Percentiles rank a stretch among this genome's conserved stretches.
These are phyloP conservation scores for Xerus inauris DNA, from an alignment of 2,113 vertebrate genomes.

Conservation along the genomic window DNA sequence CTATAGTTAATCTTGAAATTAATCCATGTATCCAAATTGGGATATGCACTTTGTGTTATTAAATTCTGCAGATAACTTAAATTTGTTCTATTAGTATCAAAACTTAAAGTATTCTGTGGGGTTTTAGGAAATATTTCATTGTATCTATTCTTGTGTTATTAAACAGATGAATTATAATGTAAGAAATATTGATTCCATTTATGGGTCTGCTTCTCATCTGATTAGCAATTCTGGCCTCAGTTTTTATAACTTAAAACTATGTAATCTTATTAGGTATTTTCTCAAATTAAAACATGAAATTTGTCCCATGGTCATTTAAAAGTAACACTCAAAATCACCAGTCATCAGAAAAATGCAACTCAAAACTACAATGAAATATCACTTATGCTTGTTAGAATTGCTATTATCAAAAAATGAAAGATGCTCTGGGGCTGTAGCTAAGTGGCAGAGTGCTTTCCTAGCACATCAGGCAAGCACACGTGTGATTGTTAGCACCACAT, in stretches of 20 bases:
- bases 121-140: not conserved
- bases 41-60: not conserved
- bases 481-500: too few species aligned
- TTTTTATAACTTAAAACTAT: not conserved
- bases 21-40: not conserved
- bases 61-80: not conserved
- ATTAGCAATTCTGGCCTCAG: not conserved
- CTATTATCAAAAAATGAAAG: not conserved
- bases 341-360: not conserved
- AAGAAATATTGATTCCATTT: not conserved
- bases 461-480: too few species aligned
- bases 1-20: not conserved
- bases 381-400: not conserved
- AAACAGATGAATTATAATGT: not conserved
- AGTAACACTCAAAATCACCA: not conserved
- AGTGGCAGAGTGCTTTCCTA: too few species aligned
- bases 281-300: not conserved
- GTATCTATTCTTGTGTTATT: not conserved
- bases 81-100: not conserved
- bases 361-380: not conserved
- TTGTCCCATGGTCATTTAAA: not conserved
- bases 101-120: not conserved
- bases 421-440: too few species aligned
- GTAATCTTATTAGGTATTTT: not conserved
- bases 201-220: not conserved